Conservation (phyloP, 2,113 vertebrate species). For the Centropus unirufus region DNA sequence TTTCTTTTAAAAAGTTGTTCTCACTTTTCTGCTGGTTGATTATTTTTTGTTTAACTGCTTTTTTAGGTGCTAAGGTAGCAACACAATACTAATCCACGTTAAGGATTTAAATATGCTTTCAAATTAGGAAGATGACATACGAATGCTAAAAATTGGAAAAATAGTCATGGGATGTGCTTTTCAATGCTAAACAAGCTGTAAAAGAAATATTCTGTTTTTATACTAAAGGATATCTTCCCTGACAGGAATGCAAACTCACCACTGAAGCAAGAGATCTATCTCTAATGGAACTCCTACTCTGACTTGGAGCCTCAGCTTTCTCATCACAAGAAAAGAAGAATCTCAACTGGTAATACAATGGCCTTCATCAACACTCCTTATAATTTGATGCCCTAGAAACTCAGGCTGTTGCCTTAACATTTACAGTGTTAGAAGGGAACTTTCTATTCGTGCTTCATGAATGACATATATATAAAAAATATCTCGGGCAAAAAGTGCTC, state of each 20-base stretch:
- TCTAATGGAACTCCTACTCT: neutral
- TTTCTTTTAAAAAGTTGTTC: neutral
- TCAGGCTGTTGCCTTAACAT: neutral
- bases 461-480: neutral
- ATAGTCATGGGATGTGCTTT: neutral
- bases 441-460: neutral
- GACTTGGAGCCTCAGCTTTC: neutral
- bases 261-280: neutral
- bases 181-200: neutral
- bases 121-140: neutral
- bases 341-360: neutral
- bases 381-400: neutral
- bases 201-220: neutral
- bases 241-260: neutral
- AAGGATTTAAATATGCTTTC: neutral
- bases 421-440: neutral
- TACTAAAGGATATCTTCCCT: neutral
- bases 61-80: neutral
- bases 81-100: neutral
- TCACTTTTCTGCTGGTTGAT: neutral
- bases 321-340: neutral
- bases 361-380: neutral
- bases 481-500: neutral
- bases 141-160: neutral
- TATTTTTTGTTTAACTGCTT: neutral